These are phyloP conservation scores for Chironomus tentans DNA, from an alignment of 2,888 invertebrate species.

Conservation along the genomic window DNA sequence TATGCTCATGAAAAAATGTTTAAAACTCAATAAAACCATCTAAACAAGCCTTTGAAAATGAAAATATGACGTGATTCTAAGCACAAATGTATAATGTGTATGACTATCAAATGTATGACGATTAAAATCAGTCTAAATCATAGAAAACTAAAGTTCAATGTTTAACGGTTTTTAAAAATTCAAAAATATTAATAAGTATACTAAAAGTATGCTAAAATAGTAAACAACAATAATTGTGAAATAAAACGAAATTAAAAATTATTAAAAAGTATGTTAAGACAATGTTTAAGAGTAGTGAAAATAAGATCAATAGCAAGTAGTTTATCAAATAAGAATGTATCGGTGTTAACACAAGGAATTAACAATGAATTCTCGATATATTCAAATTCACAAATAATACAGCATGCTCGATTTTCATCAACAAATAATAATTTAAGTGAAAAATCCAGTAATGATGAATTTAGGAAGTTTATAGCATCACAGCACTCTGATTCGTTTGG, in stretches of 20 bases:
- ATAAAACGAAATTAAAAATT: neutral
- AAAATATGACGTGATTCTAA: too few relatives aligned
- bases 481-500: slow-evolving; percentile 55
- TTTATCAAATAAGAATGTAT: neutral
- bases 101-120: too few relatives aligned
- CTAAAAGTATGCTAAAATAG: too few relatives aligned
- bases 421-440: neutral
- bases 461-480: slow-evolving; percentile 27
- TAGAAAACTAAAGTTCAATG: too few relatives aligned
- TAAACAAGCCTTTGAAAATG: too few relatives aligned
- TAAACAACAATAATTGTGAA: neutral
- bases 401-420: slow-evolving; percentile 1
- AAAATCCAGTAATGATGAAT: neutral
- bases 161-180: too few relatives aligned
- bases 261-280: neutral
- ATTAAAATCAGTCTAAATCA: too few relatives aligned
- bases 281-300: neutral
- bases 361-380: neutral
- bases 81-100: too few relatives aligned
- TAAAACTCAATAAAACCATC: too few relatives aligned
- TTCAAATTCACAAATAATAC: neutral
- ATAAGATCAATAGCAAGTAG: neutral
- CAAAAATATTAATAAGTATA: too few relatives aligned
- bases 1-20: too few relatives aligned
- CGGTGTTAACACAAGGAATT: neutral